A percentile compares a stretch with the other conserved stretches of the same genome.
Conservation (phyloP, 2,113 vertebrate genomes). For the Oncorhynchus tshawytscha region DNA sequence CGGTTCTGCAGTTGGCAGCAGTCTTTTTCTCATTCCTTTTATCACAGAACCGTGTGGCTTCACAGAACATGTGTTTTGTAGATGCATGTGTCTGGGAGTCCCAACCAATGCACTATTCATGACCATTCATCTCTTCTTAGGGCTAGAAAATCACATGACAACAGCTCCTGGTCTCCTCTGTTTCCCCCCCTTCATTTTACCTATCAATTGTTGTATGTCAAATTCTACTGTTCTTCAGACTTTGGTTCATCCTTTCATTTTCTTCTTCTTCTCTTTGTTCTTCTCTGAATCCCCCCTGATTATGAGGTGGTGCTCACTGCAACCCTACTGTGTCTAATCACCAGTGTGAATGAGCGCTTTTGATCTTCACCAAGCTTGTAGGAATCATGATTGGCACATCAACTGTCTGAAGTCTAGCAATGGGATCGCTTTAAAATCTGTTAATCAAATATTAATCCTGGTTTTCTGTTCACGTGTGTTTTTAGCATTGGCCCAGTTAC, state of each 20-base stretch:
- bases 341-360: background rate
- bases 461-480: constrained; percentile 28
- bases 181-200: background rate
- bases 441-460: constrained; percentile 40
- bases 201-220: background rate
- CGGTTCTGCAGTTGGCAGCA: background rate
- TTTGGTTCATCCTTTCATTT: background rate
- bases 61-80: background rate
- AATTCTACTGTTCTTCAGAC: background rate
- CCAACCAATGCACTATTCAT: background rate
- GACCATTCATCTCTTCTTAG: background rate
- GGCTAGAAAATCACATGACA: too few species aligned
- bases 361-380: constrained; percentile 9
- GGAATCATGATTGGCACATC: background rate
- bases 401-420: constrained; percentile 7
- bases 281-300: background rate
- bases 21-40: too few species aligned
- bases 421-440: constrained; percentile 20
- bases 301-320: background rate
- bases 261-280: background rate
- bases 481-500: constrained; percentile 1
- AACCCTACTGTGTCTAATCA: background rate
- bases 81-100: too few species aligned
- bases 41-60: background rate
- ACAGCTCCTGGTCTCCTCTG: too few species aligned